Conservation (phyloP, 2,797 vertebrate genomes). For the Picus viridis region DNA sequence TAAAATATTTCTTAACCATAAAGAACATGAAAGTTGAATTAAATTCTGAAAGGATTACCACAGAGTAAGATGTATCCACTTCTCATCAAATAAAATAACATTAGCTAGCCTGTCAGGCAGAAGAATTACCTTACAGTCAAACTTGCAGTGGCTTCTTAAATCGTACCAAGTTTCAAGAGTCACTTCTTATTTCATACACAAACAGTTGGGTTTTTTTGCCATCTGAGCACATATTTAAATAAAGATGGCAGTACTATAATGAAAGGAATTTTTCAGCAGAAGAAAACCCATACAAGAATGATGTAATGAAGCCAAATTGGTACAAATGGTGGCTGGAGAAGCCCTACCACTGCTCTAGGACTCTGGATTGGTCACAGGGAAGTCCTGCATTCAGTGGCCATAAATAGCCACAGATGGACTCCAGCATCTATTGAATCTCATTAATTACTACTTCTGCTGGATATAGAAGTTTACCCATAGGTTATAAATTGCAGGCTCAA, state of each 20-base stretch:
- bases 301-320: neutral
- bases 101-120: neutral
- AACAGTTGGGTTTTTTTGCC: rapidly evolving
- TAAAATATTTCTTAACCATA: constrained; percentile 3
- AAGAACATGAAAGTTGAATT: neutral
- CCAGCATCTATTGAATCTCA: neutral
- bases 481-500: neutral
- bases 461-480: neutral
- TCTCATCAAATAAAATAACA: neutral
- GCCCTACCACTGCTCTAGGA: neutral
- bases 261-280: neutral
- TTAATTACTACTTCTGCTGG: neutral
- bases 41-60: neutral
- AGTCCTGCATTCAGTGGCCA: neutral
- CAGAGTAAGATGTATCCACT: neutral
- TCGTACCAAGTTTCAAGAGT: neutral
- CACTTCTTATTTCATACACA: neutral
- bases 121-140: neutral
- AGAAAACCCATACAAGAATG: neutral
- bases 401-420: neutral
- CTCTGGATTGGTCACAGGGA: neutral
- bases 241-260: neutral
- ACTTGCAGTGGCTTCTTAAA: neutral
- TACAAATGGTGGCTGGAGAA: neutral
- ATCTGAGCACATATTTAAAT: neutral